Conservation (phyloP, 2,797 vertebrate species). For the Ispidina lecontei region DNA sequence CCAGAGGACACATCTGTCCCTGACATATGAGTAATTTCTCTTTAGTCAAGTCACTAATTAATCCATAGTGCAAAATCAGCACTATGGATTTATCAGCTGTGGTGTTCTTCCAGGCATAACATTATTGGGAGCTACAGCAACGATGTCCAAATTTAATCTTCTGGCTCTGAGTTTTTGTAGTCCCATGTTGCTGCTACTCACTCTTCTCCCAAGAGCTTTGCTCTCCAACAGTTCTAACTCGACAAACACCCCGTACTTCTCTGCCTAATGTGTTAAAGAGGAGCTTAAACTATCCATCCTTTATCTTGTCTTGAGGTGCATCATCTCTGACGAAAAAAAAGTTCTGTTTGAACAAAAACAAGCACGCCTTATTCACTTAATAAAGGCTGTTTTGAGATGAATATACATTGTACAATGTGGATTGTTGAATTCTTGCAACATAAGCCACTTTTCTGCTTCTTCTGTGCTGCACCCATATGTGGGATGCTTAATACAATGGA, state of each 20-base stretch:
- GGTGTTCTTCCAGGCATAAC: not conserved
- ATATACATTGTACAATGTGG: not conserved
- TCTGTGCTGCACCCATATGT: conserved; percentile 47
- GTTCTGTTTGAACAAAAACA: not conserved
- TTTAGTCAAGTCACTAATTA: not conserved
- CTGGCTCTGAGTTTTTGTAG: not conserved
- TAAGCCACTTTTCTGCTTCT: conserved; percentile 43
- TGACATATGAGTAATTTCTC: not conserved
- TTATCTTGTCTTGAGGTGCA: not conserved
- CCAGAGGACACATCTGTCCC: not conserved
- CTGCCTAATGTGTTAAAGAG: not conserved
- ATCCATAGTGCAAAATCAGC: not conserved
- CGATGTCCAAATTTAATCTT: not conserved
- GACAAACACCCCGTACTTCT: not conserved
- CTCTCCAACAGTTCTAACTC: not conserved
- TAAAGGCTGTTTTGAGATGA: not conserved
- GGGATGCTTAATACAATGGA: conserved; percentile 57
- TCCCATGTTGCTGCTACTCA: not conserved
- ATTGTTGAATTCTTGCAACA: conserved; percentile 50
- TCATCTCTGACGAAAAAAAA: not conserved
- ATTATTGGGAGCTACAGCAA: not conserved
- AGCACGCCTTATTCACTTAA: not conserved
- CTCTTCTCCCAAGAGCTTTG: not conserved
- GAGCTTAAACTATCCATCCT: not conserved
- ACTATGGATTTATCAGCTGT: not conserved